A percentile compares a stretch with the other conserved stretches of the same genome.
Conservation (phyloP, 2,113 vertebrate genomes). For the rabbit (Oryctolagus cuniculus) region DNA sequence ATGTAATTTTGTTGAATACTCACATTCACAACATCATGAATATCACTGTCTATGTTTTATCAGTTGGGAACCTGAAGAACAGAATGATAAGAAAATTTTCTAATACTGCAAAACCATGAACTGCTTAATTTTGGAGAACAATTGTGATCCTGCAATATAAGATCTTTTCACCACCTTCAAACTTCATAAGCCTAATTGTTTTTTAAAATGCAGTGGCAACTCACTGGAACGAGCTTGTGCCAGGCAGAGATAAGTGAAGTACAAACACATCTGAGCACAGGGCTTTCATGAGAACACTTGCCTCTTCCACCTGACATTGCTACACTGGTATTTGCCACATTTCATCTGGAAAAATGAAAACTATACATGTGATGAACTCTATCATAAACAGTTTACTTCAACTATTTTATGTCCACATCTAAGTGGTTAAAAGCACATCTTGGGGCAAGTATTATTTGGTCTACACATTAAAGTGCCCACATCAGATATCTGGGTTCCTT, state of each 20-base stretch:
- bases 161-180: not conserved
- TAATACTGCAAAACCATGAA: not conserved
- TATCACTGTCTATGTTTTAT: not conserved
- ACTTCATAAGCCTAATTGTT: not conserved
- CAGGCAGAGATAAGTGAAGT: not conserved
- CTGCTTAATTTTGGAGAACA: not conserved
- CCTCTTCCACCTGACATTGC: not conserved
- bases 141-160: not conserved
- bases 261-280: not conserved
- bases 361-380: not conserved
- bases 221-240: not conserved
- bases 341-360: not conserved
- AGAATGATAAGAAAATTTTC: not conserved
- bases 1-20: not conserved
- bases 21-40: not conserved
- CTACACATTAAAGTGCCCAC: no score
- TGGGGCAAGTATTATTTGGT: not conserved
- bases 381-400: not conserved
- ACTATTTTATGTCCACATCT: not conserved
- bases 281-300: not conserved
- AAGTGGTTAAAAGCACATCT: not conserved
- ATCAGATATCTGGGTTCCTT: no score
- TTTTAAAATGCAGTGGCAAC: accelerated
- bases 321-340: not conserved
- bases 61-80: not conserved